phyloP scores from a whole-genome alignment of 2,888 invertebrate species.

The Malachius bipustulatus region DNA sequence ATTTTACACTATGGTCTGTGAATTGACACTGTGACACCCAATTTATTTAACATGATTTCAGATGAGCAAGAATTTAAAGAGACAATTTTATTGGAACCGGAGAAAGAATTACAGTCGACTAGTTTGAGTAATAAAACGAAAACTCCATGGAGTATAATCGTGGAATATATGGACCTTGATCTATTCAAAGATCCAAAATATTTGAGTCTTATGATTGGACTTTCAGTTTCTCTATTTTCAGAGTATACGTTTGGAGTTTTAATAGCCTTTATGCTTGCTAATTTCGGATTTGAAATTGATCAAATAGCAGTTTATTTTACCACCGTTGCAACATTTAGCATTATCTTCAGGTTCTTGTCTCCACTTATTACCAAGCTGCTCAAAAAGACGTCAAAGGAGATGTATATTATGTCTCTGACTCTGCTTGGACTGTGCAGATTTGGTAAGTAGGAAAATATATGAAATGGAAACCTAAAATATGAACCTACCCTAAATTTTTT shows the following conservation, averaged over 20 bases:
- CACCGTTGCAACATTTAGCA: conserved; percentile 41
- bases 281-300: conserved; percentile 45
- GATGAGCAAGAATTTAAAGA: too few species aligned
- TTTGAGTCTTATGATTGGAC: conserved; percentile 53
- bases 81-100: too few species aligned
- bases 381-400: conserved; percentile 46
- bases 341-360: conserved; percentile 48
- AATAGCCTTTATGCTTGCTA: conserved; percentile 53
- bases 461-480: too few species aligned
- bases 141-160: too few species aligned
- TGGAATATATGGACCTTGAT: conserved; percentile 52
- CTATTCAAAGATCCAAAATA: conserved; percentile 55
- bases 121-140: too few species aligned
- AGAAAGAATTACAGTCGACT: too few species aligned
- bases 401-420: conserved; percentile 51
- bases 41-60: too few species aligned
- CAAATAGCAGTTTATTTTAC: conserved; percentile 54
- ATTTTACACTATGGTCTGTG: too few species aligned
- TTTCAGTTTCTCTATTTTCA: conserved; percentile 55
- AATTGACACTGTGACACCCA: too few species aligned
- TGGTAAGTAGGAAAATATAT: conserved; percentile 40
- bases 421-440: conserved; percentile 48
- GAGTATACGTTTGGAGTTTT: conserved; percentile 57
- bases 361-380: conserved; percentile 56
- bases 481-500: too few species aligned